Evolutionary conservation across 2,888 invertebrate species (phyloP), one percentile per base, ranked within the genome.

Genomic region (Parnassius mnemosyne): DNA sequence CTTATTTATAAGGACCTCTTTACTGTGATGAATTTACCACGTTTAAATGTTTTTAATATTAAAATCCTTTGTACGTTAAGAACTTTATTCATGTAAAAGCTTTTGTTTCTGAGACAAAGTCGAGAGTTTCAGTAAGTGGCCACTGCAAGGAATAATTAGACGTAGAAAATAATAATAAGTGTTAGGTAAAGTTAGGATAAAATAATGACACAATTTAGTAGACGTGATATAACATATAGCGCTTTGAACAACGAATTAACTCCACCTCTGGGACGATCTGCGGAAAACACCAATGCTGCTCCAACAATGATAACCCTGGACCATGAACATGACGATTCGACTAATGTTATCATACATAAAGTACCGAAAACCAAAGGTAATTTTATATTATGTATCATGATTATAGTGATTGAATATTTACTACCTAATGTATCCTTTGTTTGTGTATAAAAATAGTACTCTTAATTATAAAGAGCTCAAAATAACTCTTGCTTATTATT

Each of bases 291-390:
- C 10, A 81, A 78, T 66, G 78, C 80, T 63, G 73, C 83, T 52
- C 85, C 89, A 11, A 86, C 87, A 25, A 74, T 87, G 76, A 78
- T 86, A 62, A 81, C 83, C 56, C 70, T 89, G 71, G 92, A 92
- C 66, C 85, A 86, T 53, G 92, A 92, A 67, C 88, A 89, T 42
- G 92, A 92, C 66, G 92, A 92, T 65, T 75, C 85, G 54, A 89
- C 93, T 69, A 95, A 94, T 65, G 94, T 96, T 63, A 94, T 97
- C 85, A 96, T 97, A 69, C 97, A 98, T 82, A 95, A 96, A 73
- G 97, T 96, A 65, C 96, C 97, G 50, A 97, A 97, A 59, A 63
- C 54, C 1, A 63, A 63, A 63, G 63, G 59, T 63, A 63, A 42
- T 46, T 34, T 34, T 34, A 34, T 34, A 34, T 7, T 10, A 47